Conservation (phyloP, 2,113 vertebrate species). For the Lycaon pictus region DNA sequence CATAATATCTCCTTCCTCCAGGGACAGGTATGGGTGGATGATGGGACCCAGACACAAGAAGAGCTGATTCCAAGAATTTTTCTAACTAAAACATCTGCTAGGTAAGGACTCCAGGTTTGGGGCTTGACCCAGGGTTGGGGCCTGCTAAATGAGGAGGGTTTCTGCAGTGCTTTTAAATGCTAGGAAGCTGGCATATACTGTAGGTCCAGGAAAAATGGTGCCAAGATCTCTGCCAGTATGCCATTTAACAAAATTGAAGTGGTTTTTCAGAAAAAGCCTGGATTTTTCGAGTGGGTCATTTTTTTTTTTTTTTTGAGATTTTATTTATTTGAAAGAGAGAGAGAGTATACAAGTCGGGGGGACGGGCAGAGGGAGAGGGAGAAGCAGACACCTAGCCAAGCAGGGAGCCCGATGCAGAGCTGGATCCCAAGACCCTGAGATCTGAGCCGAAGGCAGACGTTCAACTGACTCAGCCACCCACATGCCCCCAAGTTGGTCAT, state of each 20-base stretch:
- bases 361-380: neutral
- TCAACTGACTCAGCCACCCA: neutral
- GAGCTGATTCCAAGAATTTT: neutral
- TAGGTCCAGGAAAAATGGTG: neutral
- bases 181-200: conserved; percentile 23
- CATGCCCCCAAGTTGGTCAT: neutral
- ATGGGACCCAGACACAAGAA: neutral
- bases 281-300: conserved; percentile 51
- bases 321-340: neutral
- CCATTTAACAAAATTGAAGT: conserved; percentile 49
- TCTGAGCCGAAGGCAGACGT: neutral
- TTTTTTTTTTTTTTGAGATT: no score
- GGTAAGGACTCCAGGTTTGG: neutral
- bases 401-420: no score
- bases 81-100: neutral
- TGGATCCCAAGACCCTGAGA: neutral
- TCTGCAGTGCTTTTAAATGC: conserved; percentile 3
- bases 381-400: neutral
- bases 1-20: neutral
- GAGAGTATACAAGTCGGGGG: neutral
- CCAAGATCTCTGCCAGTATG: conserved; percentile 10
- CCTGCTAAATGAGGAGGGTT: neutral
- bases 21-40: neutral
- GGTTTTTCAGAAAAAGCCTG: conserved; percentile 63
- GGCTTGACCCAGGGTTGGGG: neutral